Conservation (phyloP, 2,113 vertebrate species). For the Gymnocephalus cernua region DNA sequence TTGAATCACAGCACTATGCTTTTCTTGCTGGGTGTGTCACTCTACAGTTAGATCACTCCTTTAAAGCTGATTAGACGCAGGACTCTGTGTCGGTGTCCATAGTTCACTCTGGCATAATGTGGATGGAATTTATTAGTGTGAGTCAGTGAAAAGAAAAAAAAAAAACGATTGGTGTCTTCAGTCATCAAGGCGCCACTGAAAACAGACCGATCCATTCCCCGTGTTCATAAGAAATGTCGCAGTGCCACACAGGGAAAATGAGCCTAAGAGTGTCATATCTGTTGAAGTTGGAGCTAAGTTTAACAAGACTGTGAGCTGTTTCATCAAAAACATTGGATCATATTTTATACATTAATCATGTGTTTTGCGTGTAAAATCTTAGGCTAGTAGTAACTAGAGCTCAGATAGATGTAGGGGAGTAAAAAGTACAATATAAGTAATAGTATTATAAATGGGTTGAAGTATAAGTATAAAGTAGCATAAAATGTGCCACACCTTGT, state of each 20-base stretch:
- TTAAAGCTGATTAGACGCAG: conserved; percentile 51
- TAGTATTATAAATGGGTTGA: no score
- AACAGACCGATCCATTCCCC: not conserved
- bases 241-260: not conserved
- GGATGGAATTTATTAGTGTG: conserved; percentile 8
- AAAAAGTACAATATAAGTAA: not conserved
- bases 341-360: not conserved
- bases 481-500: conserved; percentile 38
- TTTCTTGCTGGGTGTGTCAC: conserved; percentile 48
- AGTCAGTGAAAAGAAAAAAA: conserved; percentile 12
- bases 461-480: not conserved
- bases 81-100: conserved; percentile 24
- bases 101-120: not conserved
- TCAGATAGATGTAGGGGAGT: not conserved
- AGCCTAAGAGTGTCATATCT: not conserved
- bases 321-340: not conserved
- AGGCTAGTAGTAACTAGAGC: not conserved
- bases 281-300: not conserved
- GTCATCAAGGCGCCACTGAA: not conserved
- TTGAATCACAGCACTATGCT: conserved; percentile 54
- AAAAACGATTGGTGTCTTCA: not conserved
- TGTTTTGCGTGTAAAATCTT: not conserved
- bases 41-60: conserved; percentile 6
- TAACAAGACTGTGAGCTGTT: not conserved
- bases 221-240: conserved; percentile 19